Base-by-base conservation (phyloP, 1,140 invertebrate species). In the Artemia franciscana region DNA sequence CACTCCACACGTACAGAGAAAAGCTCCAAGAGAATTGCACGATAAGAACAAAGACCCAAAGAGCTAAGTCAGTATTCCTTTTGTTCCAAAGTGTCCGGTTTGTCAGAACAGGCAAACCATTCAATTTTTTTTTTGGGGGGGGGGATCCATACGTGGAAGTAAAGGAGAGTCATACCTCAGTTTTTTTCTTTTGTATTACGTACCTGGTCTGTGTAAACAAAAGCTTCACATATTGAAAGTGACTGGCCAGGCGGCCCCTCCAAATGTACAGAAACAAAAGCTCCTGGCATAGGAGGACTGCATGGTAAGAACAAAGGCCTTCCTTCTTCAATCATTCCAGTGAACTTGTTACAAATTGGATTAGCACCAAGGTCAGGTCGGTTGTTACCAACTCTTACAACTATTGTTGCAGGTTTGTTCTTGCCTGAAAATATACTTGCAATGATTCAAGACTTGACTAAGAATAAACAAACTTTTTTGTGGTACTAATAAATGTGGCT, bases 251-350 rank as follows among this genome's bases (percentile, higher is more conserved):
- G 75, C 2, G 74, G 71, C 0, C 82, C 80, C 75, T 93, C 88
- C 57, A 93, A 71, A 70, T 93, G 89, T 0, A 94, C 87, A 62
- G 85, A 89, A 59, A 94, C 88, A 71, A 93, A 94, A 15, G 90
- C 90, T 3, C 90, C 90, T 0, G 90, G 88, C 87, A 93, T 92
- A 0, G 90, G 89, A 1, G 89, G 89, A 71, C 91, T 91, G 74
- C 91, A 94, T 0, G 90, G 90, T 51, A 94, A 72, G 71, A 92
- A 94, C 0, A 93, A 75, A 0, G 91, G 90, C 67, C 91, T 85
- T 0, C 90, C 90, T 71, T 91, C 88, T 72, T 92, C 88, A 15
- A 91, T 72, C 26, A 81, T 80, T 1, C 86, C 87, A 3, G 83
- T 88, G 74, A 88, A 93, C 24, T 85, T 80, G 73, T 92, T 92